Evolutionary conservation across 23 tunicate species (phyloP).

Genomic region (Trididemnum nubilum): DNA sequence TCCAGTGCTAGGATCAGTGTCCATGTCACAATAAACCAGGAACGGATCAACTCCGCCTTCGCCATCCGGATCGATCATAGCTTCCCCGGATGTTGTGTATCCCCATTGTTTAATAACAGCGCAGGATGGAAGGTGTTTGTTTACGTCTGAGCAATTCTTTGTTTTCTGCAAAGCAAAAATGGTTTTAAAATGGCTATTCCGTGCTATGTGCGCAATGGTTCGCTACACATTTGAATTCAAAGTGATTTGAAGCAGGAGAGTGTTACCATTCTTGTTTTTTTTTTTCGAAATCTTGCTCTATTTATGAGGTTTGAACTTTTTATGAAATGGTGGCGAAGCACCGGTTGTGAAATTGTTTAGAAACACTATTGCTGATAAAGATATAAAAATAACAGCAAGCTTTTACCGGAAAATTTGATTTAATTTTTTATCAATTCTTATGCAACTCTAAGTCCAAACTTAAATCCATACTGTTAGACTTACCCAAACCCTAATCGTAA

Average conservation of each 20-base stretch:
- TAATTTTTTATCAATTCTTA: too few species aligned
- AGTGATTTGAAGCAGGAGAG: not conserved
- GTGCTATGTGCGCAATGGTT: not conserved
- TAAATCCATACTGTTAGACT: too few species aligned
- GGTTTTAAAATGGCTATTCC: not conserved
- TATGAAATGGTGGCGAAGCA: too few species aligned
- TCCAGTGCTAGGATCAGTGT: conserved; percentile 71
- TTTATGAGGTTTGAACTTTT: too few species aligned
- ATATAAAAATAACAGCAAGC: too few species aligned
- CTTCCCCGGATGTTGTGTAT: conserved; percentile 83
- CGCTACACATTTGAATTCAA: not conserved
- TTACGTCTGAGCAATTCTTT: conserved; percentile 74
- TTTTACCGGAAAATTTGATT: too few species aligned
- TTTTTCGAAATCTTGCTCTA: too few species aligned
- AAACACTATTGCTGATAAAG: too few species aligned
- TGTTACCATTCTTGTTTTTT: too few species aligned
- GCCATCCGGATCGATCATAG: conserved; percentile 99
- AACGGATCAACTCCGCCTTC: conserved; percentile 95
- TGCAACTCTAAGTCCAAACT: too few species aligned
- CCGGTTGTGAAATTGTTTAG: too few species aligned
- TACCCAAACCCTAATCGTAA: too few species aligned
- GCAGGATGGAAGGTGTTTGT: conserved; percentile 96
- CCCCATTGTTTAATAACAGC: conserved; percentile 95
- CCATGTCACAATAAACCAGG: conserved; percentile 96
- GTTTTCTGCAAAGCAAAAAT: conserved; percentile 40